Conservation (phyloP, 2,888 invertebrate species). For the Microdon myrmicae region DNA sequence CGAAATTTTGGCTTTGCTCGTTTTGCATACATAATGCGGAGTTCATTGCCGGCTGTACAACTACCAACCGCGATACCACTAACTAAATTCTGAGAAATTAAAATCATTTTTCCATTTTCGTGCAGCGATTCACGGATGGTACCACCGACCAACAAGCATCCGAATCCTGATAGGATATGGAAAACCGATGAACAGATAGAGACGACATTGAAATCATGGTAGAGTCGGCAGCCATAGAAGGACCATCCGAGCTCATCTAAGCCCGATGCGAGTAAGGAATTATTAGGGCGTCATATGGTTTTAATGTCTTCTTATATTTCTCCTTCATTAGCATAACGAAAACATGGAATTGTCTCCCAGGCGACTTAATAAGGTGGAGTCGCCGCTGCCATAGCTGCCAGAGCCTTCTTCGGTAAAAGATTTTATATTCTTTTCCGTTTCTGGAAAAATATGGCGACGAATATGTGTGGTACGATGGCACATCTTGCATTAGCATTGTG, state of each 20-base stretch:
- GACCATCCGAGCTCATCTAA: constrained; percentile 31
- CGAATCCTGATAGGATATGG: constrained; percentile 20
- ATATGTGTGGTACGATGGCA: constrained; percentile 9
- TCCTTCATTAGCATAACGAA: constrained; percentile 52
- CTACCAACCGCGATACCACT: constrained; percentile 40
- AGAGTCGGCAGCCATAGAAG: constrained; percentile 11
- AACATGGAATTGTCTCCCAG: constrained; percentile 49
- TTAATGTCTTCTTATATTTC: constrained; percentile 52
- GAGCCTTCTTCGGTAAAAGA: constrained; percentile 29
- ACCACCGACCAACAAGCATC: background rate
- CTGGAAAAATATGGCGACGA: constrained; percentile 37
- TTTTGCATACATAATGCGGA: constrained; percentile 48
- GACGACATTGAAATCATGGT: constrained; percentile 18
- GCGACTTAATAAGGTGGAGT: constrained; percentile 44
- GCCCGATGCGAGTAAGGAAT: constrained; percentile 45
- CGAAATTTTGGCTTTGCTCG: constrained; percentile 39
- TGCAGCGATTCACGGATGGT: constrained; percentile 38
- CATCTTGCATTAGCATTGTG: constrained; percentile 20
- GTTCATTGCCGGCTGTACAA: constrained; percentile 33
- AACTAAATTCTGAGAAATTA: constrained; percentile 38
- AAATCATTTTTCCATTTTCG: constrained; percentile 47
- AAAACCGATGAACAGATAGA: constrained; percentile 37
- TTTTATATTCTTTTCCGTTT: constrained; percentile 51
- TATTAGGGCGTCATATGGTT: constrained; percentile 53
- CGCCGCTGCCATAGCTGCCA: constrained; percentile 3